Base-by-base conservation (phyloP, 2,888 invertebrate species). In the Ectemnius lituratus region DNA sequence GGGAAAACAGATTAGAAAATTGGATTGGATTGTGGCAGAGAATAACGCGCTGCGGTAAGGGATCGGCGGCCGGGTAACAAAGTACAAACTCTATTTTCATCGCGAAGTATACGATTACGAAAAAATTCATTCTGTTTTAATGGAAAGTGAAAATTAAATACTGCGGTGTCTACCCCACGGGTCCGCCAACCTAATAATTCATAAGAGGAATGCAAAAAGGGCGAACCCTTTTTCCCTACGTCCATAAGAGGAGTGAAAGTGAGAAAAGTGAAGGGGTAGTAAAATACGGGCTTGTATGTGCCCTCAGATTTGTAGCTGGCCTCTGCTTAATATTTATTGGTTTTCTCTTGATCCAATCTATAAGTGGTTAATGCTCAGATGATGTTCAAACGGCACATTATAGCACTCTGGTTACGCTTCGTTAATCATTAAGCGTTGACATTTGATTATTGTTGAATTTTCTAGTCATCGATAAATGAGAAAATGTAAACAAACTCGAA, bases 281-380 rank as follows among this genome's bases (percentile, higher is more conserved):
- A 88, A 88, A 88, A 86, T 86, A 86, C 84, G 82, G 81, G 85
- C 75, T 81, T 84, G 83, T 87, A 87, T 88, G 88, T 88, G 88
- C 88, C 88, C 87, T 87, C 86, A 88, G 88, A 89, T 88, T 89
- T 88, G 87, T 88, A 86, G 86, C 84, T 84, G 84, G 75, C 83
- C 37, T 11, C 86, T 87, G 84, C 84, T 80, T 82, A 84, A 84
- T 89, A 89, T 89, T 88, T 89, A 89, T 88, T 87, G 86, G 87
- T 82, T 75, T 67, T 67, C 52, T 37, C 37, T 37, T 37, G 8
- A 37, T 37, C 37, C 37, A 37, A 37, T 37, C 37, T 37, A 37
- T 37, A 37, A 37, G 37, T 37, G 37, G 37, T 37, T 37, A 37
- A 37, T 11, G 37, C 37, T 1, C 37, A 1, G 37, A 37, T 37